phyloP scores from a whole-genome alignment of 2,113 vertebrate genomes.

The Acrocephalus kingi region DNA sequence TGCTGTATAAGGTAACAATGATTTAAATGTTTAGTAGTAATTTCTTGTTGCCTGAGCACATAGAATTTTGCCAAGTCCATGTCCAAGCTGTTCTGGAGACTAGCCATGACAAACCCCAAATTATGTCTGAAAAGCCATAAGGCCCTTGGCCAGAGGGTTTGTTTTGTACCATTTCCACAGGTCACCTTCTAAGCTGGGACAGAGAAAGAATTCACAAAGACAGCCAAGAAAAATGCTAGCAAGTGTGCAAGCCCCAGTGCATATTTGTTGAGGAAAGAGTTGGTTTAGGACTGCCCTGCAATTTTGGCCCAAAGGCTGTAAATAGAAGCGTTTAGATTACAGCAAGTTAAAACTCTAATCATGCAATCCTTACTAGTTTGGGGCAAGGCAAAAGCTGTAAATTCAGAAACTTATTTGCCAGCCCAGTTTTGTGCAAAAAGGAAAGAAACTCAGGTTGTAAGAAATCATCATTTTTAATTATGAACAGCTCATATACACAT shows the following conservation, averaged over 20 bases:
- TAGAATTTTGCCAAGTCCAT: not conserved
- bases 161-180: not conserved
- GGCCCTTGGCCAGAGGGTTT: not conserved
- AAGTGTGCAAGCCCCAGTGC: not conserved
- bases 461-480: not conserved
- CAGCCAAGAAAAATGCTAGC: not conserved
- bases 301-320: not conserved
- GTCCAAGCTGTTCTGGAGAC: not conserved
- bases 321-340: not conserved
- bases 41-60: not conserved
- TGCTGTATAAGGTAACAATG: not conserved
- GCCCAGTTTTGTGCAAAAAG: not conserved
- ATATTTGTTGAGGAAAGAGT: not conserved
- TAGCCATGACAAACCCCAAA: not conserved
- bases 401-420: not conserved
- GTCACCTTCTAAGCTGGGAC: not conserved
- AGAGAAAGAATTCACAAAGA: not conserved
- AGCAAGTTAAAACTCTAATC: not conserved
- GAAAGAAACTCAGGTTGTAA: not conserved
- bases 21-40: not conserved
- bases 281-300: not conserved
- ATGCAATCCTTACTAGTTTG: not conserved
- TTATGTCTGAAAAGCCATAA: accelerated
- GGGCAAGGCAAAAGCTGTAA: not conserved
- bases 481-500: not conserved